Percentiles rank a stretch among this genome's conserved stretches.
These are phyloP conservation scores for Aspidiotus rigidus DNA, from an alignment of 2,888 invertebrate species.

Conservation along the genomic window DNA sequence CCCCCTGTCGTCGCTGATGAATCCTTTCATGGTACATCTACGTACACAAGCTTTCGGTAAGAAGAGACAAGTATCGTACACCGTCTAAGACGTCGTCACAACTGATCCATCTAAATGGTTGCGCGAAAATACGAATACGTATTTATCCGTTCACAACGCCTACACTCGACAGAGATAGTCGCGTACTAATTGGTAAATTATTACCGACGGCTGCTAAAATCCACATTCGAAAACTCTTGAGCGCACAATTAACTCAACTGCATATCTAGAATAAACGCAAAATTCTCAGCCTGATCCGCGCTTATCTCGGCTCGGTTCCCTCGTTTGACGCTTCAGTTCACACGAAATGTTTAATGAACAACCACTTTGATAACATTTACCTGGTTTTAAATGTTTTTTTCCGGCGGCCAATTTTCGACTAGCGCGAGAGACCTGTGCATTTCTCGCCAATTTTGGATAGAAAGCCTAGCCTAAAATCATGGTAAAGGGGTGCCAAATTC, in stretches of 20 bases:
- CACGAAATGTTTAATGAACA: conserved; percentile 28
- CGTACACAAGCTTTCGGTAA: no score
- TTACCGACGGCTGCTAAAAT: conserved; percentile 14
- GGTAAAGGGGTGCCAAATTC: no score
- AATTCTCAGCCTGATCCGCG: conserved; percentile 19
- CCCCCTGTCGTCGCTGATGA: no score
- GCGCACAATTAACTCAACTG: conserved; percentile 16
- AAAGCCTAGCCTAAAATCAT: no score
- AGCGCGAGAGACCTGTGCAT: no score
- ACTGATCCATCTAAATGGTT: no score
- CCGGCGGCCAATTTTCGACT: background rate
- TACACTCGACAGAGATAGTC: background rate
- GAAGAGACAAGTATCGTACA: no score
- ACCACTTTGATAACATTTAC: conserved; percentile 18
- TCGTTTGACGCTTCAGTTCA: conserved; percentile 28
- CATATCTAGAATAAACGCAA: conserved; percentile 4
- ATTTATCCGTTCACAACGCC: no score
- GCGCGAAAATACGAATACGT: no score
- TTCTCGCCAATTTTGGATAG: no score
- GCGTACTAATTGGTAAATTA: conserved; percentile 28
- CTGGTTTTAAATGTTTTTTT: background rate
- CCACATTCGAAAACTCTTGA: conserved; percentile 23
- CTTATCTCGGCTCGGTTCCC: conserved; percentile 24
- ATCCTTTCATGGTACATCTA: no score
- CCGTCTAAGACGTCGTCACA: no score